A percentile compares a stretch with the other conserved stretches of the same genome.
These are phyloP conservation scores for Crocallis elinguaria DNA, from an alignment of 2,888 invertebrate species.

Conservation along the genomic window DNA sequence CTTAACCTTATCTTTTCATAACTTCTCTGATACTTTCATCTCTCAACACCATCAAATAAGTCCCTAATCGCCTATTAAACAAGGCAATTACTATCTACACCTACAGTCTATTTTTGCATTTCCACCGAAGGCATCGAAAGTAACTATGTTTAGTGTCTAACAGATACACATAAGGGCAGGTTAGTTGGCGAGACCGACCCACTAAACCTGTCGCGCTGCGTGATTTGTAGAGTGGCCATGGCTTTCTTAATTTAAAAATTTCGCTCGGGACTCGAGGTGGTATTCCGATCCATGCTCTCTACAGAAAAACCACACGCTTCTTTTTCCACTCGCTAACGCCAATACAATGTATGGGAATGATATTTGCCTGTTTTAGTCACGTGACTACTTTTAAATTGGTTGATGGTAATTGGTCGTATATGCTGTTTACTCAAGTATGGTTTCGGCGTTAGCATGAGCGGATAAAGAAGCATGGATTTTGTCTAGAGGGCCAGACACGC, in stretches of 20 bases:
- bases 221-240: conserved; percentile 51
- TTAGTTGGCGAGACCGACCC: conserved; percentile 49
- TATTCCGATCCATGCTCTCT: too few species aligned
- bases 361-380: too few species aligned
- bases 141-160: conserved; percentile 36
- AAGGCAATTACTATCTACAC: conserved; percentile 19
- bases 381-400: too few species aligned
- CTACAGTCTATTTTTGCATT: conserved; percentile 30
- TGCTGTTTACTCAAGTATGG: too few species aligned
- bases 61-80: conserved; percentile 22
- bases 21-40: not conserved
- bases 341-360: too few species aligned
- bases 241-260: conserved; percentile 11
- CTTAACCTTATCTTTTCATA: not conserved
- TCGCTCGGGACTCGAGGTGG: not conserved
- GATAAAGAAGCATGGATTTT: too few species aligned
- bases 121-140: conserved; percentile 36
- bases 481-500: too few species aligned
- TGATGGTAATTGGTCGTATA: too few species aligned
- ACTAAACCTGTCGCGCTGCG: conserved; percentile 67
- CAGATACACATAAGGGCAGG: conserved; percentile 62
- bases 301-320: too few species aligned
- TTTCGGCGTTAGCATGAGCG: too few species aligned
- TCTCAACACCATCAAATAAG: not conserved
- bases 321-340: too few species aligned